Evolutionary conservation across 2,113 vertebrate species (phyloP).

Genomic region (Progne subis): DNA sequence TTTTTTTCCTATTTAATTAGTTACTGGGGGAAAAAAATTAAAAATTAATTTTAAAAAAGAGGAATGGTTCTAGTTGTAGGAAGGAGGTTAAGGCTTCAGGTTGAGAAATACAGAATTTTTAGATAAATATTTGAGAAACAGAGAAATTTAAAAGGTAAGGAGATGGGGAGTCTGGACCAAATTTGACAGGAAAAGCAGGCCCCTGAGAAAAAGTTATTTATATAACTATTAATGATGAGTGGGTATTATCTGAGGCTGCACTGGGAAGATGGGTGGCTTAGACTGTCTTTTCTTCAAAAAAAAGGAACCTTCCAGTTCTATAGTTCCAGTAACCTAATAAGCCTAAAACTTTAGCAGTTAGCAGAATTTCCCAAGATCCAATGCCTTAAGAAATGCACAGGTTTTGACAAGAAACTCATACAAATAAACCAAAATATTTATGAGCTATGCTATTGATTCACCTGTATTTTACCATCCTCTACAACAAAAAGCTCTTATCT

Average conservation of each 20-base stretch:
- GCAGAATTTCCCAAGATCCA: not conserved
- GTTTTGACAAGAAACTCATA: not conserved
- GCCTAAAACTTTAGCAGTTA: not conserved
- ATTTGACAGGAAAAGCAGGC: not conserved
- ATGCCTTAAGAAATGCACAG: not conserved
- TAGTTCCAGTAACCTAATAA: not conserved
- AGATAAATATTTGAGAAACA: too few relatives aligned
- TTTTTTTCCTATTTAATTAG: not conserved
- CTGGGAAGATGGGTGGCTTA: not conserved
- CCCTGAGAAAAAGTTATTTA: not conserved
- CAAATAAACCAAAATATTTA: not conserved
- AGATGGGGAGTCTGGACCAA: not conserved
- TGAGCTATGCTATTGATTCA: not conserved
- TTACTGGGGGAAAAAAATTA: not conserved
- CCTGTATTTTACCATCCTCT: not conserved
- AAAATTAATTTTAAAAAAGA: rapidly evolving
- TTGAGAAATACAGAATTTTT: not conserved
- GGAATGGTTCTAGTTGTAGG: not conserved
- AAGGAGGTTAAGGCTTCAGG: not conserved
- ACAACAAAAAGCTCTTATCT: not conserved
- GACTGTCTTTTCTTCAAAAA: not conserved
- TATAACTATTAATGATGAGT: not conserved
- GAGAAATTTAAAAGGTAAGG: not conserved
- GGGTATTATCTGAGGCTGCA: not conserved
- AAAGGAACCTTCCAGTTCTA: not conserved